Evolutionary conservation across 2,113 vertebrate genomes (phyloP).

Genomic region (Tetrao urogallus): DNA sequence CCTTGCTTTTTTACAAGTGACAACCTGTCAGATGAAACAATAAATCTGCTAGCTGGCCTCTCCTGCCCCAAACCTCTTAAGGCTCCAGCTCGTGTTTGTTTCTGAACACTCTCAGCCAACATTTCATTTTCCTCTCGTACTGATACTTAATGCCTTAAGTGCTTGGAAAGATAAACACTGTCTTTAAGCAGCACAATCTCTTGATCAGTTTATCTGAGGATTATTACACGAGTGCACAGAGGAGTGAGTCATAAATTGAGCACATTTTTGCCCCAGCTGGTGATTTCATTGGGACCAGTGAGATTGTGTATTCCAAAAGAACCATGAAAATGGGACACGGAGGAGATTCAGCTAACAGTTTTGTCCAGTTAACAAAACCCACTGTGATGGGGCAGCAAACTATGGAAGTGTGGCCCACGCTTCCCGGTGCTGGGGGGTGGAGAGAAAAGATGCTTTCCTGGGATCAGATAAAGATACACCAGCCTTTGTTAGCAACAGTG

Average conservation of each 20-base stretch:
- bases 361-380: not conserved
- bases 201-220: slow-evolving; percentile 63
- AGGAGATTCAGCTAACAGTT: not conserved
- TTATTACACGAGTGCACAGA: slow-evolving; percentile 7
- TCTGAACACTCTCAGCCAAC: not conserved
- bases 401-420: not conserved
- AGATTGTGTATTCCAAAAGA: not conserved
- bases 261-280: not conserved
- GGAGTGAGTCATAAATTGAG: slow-evolving; percentile 31
- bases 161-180: slow-evolving; percentile 65
- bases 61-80: not conserved
- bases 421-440: not conserved
- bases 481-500: not conserved
- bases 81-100: not conserved
- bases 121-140: slow-evolving; percentile 46
- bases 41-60: not conserved
- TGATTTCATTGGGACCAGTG: not conserved
- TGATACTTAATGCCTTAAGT: slow-evolving; percentile 65
- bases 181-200: slow-evolving; percentile 50
- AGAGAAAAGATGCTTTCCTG: not conserved
- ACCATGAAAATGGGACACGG: rapidly evolving
- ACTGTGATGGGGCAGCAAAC: not conserved
- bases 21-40: not conserved
- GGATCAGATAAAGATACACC: not conserved
- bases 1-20: slow-evolving; percentile 12